Base-by-base conservation (phyloP, 2,797 vertebrate species). In the Halcyon badia region DNA sequence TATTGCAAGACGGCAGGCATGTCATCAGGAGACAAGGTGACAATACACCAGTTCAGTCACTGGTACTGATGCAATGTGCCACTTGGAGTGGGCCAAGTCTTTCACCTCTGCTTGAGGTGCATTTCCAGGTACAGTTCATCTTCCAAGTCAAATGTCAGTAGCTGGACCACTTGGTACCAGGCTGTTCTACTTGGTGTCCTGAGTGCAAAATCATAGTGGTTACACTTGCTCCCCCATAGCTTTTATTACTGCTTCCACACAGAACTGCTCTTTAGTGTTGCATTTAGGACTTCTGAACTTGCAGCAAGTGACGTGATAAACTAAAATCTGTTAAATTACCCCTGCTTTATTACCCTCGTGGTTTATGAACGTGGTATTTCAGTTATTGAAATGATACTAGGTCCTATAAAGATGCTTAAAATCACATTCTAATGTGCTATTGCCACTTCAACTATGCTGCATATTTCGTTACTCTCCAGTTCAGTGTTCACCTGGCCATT, bases 401-500 rank as follows among this genome's bases (percentile, higher is more conserved):
- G 16, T 46, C 37, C 39, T 89, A 19, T 16, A 46, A 33, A 87
- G 92, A 75, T 64, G 41, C 17, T 26, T n/a, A 13, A 83, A 87
- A 42, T 30, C 35, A 11, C 25, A 11, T 57, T 83, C 31, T 49
- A 3, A 14, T 24, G 5, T 68, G 52, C n/a, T 83, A 25, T 31
- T 91, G 11, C 20, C 13, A 15, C 25, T 57, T 19, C 52, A 92
- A 75, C 28, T 18, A 25, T 77, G 20, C 31, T 89, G 15, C 20
- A 7, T 87, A 19, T 76, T 93, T 73, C 31, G 85, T 62, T 39
- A 5, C 64, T 54, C 31, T 97, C 93, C 97, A 99, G 99, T 99
- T 97, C 99, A 99, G 88, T 99, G 99, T 80, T 99, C 99, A 37
- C 99, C 99, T 10, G 99, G 99, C 76, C 99, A 99, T 97, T 99